Conservation (phyloP, 1,140 invertebrate genomes). For the Macrobrachium nipponense region DNA sequence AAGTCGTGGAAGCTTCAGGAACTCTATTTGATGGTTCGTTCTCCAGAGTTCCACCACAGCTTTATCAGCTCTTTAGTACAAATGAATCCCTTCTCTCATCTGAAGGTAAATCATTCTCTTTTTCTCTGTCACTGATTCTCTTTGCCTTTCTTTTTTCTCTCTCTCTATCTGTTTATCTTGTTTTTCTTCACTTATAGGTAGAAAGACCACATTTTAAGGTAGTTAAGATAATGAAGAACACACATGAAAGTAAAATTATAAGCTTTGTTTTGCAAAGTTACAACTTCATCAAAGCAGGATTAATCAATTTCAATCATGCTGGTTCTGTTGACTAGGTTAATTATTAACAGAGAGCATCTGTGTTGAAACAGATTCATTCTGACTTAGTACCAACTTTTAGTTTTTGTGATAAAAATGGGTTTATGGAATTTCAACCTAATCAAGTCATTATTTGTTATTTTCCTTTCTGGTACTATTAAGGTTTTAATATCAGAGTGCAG, state of each 20-base stretch:
- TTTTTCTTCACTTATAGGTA: background rate
- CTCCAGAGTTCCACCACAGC: constrained; percentile 6
- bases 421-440: no score
- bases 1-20: constrained; percentile 21
- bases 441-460: no score
- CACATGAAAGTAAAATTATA: background rate
- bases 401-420: no score
- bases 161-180: constrained; percentile 7
- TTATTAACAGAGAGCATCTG: no score
- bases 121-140: background rate
- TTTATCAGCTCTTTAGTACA: constrained; percentile 12
- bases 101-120: constrained; percentile 19
- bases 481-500: no score
- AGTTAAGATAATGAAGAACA: background rate
- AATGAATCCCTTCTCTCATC: constrained; percentile 21
- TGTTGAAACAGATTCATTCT: no score
- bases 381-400: no score
- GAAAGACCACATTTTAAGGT: background rate
- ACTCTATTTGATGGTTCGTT: constrained; percentile 41
- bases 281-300: no score
- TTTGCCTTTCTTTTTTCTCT: constrained; percentile 1
- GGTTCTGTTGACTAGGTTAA: no score
- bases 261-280: no score
- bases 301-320: no score
- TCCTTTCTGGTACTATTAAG: no score